Evolutionary conservation across 2,888 invertebrate species (phyloP).

Genomic region (Drosophila hawaiiensis): DNA sequence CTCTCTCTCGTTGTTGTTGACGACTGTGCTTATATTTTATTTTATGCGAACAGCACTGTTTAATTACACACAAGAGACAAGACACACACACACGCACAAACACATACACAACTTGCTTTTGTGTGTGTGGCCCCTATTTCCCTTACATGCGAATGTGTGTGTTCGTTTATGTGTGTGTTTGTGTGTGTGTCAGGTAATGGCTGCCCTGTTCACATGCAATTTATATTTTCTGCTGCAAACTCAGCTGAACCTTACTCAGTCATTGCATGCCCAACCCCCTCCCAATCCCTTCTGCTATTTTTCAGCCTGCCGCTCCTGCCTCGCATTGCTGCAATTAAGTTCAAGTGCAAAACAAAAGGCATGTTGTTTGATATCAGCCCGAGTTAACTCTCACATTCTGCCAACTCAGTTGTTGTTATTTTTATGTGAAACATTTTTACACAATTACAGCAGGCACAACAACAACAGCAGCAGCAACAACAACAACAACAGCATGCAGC

Average conservation of each 20-base stretch:
- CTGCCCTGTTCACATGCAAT: conserved; percentile 77
- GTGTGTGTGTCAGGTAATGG: conserved; percentile 68
- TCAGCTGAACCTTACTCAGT: conserved; percentile 56
- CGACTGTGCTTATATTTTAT: conserved; percentile 77
- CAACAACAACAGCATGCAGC: conserved; percentile 7
- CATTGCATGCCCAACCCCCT: background rate
- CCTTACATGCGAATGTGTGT: conserved; percentile 3
- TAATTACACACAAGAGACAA: conserved; percentile 80
- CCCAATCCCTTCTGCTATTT: background rate
- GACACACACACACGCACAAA: conserved; percentile 30
- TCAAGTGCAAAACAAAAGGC: conserved; percentile 78
- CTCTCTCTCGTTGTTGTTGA: conserved; percentile 25
- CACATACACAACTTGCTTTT: conserved; percentile 30
- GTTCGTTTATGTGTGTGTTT: conserved; percentile 21
- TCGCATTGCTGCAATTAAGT: conserved; percentile 69
- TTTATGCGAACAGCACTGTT: conserved; percentile 81
- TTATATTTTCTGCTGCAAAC: conserved; percentile 65
- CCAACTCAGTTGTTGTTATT: conserved; percentile 57
- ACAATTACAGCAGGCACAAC: conserved; percentile 55
- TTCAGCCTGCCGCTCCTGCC: background rate
- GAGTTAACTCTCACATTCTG: conserved; percentile 31
- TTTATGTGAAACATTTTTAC: conserved; percentile 69
- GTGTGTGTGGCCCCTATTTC: conserved; percentile 9
- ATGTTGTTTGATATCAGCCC: conserved; percentile 76
- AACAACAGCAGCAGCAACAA: conserved; percentile 21